phyloP scores from a whole-genome alignment of 2,797 vertebrate genomes.

The Artibeus jamaicensis region DNA sequence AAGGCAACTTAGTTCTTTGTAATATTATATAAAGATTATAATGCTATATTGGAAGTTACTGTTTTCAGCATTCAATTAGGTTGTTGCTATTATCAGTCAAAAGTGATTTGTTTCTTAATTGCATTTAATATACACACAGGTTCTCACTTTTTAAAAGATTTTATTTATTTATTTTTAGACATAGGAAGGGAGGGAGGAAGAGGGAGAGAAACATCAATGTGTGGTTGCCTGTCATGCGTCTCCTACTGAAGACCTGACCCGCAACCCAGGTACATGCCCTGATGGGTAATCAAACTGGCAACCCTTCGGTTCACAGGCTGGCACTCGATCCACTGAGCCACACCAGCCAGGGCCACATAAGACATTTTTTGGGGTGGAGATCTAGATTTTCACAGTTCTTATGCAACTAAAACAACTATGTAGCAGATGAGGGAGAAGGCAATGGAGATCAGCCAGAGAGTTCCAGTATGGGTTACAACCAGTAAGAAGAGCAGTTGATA shows the following conservation, averaged over 20 bases:
- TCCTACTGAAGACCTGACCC: no score
- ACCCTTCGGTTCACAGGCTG: no score
- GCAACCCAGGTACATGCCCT: no score
- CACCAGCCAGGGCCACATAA: not conserved
- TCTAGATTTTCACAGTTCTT: slow-evolving; percentile 7
- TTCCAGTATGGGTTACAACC: not conserved
- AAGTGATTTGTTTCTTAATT: not conserved
- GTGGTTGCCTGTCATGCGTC: no score
- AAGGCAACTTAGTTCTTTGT: not conserved
- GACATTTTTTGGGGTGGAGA: not conserved
- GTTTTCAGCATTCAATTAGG: slow-evolving; percentile 21
- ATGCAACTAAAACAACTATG: not conserved
- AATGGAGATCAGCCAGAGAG: not conserved
- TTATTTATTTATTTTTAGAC: no score
- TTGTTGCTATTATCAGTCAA: not conserved
- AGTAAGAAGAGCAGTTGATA: not conserved
- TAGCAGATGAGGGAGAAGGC: not conserved
- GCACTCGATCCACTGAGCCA: no score
- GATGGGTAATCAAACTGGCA: no score
- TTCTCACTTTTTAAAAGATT: not conserved
- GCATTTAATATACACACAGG: not conserved
- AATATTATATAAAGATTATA: not conserved
- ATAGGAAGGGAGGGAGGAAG: no score
- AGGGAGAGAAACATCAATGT: no score
- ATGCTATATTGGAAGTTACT: not conserved